Evolutionary conservation across 2,113 vertebrate genomes (phyloP), one percentile per base, ranked within the genome.

Genomic region (Lophotis ruficrista): DNA sequence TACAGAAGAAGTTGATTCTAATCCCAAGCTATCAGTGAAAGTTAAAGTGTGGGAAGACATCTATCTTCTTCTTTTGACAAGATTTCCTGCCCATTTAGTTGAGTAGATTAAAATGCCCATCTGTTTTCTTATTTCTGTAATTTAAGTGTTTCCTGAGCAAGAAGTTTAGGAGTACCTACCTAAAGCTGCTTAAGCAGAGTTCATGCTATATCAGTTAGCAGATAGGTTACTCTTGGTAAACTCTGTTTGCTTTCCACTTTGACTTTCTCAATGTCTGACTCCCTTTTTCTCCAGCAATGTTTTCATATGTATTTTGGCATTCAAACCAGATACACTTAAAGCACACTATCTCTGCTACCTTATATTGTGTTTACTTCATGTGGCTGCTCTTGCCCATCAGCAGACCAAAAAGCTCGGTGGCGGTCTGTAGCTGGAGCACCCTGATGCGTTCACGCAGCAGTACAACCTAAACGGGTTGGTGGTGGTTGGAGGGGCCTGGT

Each of bases 371-470:
- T 24, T 38, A 3, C n/a, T 48, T 87, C 8, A 18, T 33, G 37
- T 75, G 61, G 5, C 37, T 87, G 31, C 43, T 70, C 51, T 56
- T 1, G 3, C 47, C 43, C 14, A 8, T 37, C 56, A 60, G 23
- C 65, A n/a, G 35, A 10, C 45, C 6, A 19, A n/a, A 33, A 73
- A 38, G 23, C 25, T 90, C 1, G 0, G 16, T 47, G 51, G 11
- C 27, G 25, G 41, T 10, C n/a, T 4, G 6, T 13, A 50, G 47
- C 68, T 71, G 69, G 41, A 71, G 24, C 17, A 7, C 16, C 30
- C 35, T 33, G 25, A 7, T 14, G 3, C 8, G 0, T n/a, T 61
- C 7, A 2, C 2, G 2, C 16, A 69, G 14, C 27, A 43, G 35
- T 62, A 4, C 31, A 14, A 21, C 37, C 24, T 35, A 3, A 19